These are phyloP conservation scores for Cacoxenus indagator DNA, from an alignment of 2,888 invertebrate genomes.

Conservation along the genomic window DNA sequence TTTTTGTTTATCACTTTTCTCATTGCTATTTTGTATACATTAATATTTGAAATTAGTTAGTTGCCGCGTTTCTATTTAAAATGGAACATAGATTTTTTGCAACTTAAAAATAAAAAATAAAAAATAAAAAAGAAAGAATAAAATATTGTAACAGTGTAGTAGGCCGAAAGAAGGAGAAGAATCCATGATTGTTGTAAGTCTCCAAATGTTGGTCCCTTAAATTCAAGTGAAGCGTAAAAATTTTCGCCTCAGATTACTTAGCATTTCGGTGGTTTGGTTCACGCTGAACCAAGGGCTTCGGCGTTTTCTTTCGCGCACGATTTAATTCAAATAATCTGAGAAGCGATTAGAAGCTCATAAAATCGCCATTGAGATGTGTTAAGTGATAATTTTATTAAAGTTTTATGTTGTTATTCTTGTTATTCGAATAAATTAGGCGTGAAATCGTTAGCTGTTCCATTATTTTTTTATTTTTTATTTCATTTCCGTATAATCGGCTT, in stretches of 20 bases:
- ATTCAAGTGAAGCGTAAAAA: not conserved
- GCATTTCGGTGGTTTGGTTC: not conserved
- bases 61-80: too few species aligned
- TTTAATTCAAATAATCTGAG: not conserved
- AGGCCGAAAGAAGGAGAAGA: too few species aligned
- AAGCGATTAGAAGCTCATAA: not conserved
- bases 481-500: not conserved
- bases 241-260: too few species aligned
- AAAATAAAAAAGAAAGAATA: too few species aligned
- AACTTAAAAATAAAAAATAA: too few species aligned
- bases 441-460: not conserved
- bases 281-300: not conserved
- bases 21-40: too few species aligned
- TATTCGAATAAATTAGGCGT: not conserved
- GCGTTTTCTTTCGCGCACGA: not conserved
- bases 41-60: too few species aligned
- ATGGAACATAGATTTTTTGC: too few species aligned
- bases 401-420: not conserved
- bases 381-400: not conserved
- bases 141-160: too few species aligned
- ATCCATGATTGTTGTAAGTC: too few species aligned
- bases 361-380: constrained; percentile 7
- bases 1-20: too few species aligned
- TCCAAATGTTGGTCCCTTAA: too few species aligned
- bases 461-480: not conserved